Conservation (phyloP, 2,797 vertebrate genomes). For the Rhinatrema bivittatum region DNA sequence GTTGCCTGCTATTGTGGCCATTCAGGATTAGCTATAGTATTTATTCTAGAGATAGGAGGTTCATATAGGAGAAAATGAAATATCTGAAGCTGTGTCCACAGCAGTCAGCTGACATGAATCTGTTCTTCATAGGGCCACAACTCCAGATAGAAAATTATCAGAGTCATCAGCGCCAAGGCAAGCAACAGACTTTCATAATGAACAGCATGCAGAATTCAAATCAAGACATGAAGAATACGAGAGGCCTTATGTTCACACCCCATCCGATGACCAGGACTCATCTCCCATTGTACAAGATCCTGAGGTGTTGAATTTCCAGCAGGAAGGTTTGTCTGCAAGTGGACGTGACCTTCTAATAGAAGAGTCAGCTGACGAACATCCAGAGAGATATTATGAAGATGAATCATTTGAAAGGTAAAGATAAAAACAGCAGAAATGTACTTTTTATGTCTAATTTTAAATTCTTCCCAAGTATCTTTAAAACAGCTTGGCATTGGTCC, state of each 20-base stretch:
- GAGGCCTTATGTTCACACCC: background rate
- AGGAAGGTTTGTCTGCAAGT: slow-evolving; percentile 32
- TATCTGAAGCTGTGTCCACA: too few species aligned
- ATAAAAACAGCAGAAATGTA: too few species aligned
- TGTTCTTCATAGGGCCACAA: slow-evolving; percentile 38
- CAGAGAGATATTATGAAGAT: slow-evolving; percentile 55
- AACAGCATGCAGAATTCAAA: slow-evolving; percentile 29
- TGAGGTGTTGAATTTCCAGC: slow-evolving; percentile 33
- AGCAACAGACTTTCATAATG: slow-evolving; percentile 4
- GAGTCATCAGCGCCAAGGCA: slow-evolving; percentile 11
- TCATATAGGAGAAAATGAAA: too few species aligned
- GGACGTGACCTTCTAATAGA: slow-evolving; percentile 51
- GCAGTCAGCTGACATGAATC: too few species aligned
- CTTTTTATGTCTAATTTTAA: too few species aligned
- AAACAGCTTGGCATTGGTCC: too few species aligned
- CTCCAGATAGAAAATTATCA: slow-evolving; percentile 25
- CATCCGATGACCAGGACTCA: slow-evolving; percentile 34
- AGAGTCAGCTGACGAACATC: slow-evolving; percentile 65
- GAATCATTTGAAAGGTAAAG: slow-evolving; percentile 68
- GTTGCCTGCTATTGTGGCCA: too few species aligned
- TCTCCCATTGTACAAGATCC: slow-evolving; percentile 65
- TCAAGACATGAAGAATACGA: slow-evolving; percentile 9
- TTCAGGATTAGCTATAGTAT: too few species aligned
- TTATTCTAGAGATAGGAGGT: too few species aligned
- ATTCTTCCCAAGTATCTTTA: too few species aligned